Base-by-base conservation (phyloP, 2,113 vertebrate species). In the Mola mola region DNA sequence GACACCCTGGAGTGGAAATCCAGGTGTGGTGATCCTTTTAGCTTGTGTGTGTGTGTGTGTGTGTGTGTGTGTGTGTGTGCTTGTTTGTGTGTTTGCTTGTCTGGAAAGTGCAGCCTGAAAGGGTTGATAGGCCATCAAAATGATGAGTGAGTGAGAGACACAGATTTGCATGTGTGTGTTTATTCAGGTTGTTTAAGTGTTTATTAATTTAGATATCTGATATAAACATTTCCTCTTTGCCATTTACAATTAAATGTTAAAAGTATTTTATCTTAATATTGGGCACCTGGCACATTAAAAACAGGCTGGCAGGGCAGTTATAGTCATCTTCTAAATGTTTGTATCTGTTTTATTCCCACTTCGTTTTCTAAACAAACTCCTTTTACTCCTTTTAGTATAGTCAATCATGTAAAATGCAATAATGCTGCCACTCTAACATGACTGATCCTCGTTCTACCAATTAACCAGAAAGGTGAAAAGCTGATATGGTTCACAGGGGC, bases 1-100 rank as follows among this genome's bases (percentile, higher is more conserved):
- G 87, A 86, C 79, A 83, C 85, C 76, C 76, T 67, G 59, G 59
- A 78, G 69, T 81, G 70, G 55, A 79, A 87, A 76, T 85, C 78
- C 85, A 87, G 79, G 82, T 89, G 84, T 81, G 82, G 73, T 40
- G 72, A 67, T 72, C 42, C 65, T 83, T 69, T 69, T 72, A 29
- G 19, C 17, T 11, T 20, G 8, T 11, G 3, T 33, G 9, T 34
- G 42, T 46, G 37, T 33, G 33, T 51, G 26, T 28, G 4, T 42
- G 5, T 12, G 4, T 6, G 42, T 29, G 36, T 13, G 21, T n/a
- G 15, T 21, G 5, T 5, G 9, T 44, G 57, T 34, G 24, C 56
- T 25, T 46, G 16, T n/a, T 40, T 55, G 29, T 13, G 38, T 20
- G 13, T 40, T n/a, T n/a, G 4, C 4, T 7, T 7, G 72, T 56